Conservation (phyloP, 2,888 invertebrate genomes). For the Lasioglossum villosulum region DNA sequence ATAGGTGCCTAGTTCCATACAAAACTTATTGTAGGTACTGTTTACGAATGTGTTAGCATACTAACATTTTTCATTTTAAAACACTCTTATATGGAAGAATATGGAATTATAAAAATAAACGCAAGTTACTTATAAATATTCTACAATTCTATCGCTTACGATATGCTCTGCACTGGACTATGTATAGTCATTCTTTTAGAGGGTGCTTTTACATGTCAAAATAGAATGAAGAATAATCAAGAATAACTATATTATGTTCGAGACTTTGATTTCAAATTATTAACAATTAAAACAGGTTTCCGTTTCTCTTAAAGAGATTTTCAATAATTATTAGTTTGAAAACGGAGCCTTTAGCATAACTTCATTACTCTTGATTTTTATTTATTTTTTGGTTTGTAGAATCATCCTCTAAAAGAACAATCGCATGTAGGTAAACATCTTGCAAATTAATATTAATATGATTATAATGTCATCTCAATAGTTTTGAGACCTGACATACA, state of each 20-base stretch:
- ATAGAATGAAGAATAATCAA: not conserved
- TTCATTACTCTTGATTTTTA: not conserved
- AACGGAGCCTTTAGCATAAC: not conserved
- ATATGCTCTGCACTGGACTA: not conserved
- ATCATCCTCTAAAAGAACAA: not conserved
- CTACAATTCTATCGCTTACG: not conserved
- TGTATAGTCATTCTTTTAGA: constrained; percentile 3
- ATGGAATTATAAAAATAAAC: constrained; percentile 5
- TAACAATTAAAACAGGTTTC: not conserved
- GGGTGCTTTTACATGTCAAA: not conserved
- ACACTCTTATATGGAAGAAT: not conserved
- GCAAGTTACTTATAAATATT: not conserved
- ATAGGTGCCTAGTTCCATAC: constrained; percentile 85
- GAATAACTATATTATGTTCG: not conserved
- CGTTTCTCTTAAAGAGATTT: not conserved
- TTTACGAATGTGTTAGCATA: constrained; percentile 2
- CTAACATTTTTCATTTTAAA: not conserved
- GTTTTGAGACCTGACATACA: not conserved
- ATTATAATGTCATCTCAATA: not conserved
- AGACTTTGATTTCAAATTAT: constrained; percentile 6
- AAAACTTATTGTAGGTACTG: constrained; percentile 49
- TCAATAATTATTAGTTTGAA: not conserved
- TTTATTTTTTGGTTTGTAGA: not conserved
- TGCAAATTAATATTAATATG: not conserved
- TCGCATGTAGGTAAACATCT: not conserved